These are phyloP conservation scores for Nephrotoma flavescens DNA, from an alignment of 2,888 invertebrate genomes.

Conservation along the genomic window DNA sequence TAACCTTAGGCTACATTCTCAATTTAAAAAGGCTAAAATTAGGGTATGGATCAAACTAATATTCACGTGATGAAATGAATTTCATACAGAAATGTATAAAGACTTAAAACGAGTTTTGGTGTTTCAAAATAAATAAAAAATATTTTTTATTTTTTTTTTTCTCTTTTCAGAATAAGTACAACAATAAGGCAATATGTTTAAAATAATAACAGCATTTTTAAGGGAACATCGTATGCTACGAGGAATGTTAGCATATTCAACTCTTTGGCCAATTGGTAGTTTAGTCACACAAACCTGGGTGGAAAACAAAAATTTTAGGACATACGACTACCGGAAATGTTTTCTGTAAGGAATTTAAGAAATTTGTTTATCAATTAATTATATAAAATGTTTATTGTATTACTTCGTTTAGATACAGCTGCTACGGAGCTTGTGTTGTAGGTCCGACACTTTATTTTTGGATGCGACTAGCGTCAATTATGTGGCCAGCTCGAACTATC, in stretches of 20 bases:
- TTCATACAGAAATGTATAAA: too few relatives aligned
- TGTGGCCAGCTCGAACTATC: slow-evolving; percentile 31
- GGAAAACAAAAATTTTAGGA: slow-evolving; percentile 35
- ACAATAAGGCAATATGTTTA: slow-evolving; percentile 20
- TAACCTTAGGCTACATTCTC: too few relatives aligned
- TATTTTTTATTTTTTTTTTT: background rate
- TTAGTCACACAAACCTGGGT: slow-evolving; percentile 39
- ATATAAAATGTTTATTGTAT: background rate
- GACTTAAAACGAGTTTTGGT: too few relatives aligned
- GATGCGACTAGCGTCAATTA: slow-evolving; percentile 43
- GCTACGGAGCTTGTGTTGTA: slow-evolving; percentile 48
- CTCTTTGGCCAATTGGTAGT: slow-evolving; percentile 43
- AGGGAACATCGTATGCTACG: slow-evolving; percentile 37
- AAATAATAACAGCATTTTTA: slow-evolving; percentile 31
- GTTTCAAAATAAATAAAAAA: background rate
- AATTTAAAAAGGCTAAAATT: too few relatives aligned
- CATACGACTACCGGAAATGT: slow-evolving; percentile 40
- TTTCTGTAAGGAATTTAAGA: slow-evolving; percentile 23
- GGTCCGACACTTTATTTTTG: slow-evolving; percentile 54
- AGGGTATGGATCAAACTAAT: too few relatives aligned
- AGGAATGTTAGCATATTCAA: slow-evolving; percentile 43
- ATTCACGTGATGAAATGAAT: too few relatives aligned
- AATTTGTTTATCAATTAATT: background rate
- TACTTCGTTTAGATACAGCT: slow-evolving; percentile 20
- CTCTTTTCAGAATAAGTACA: slow-evolving; percentile 4